Base-by-base conservation (phyloP, 2,888 invertebrate genomes). In the Harpalus rubripes region DNA sequence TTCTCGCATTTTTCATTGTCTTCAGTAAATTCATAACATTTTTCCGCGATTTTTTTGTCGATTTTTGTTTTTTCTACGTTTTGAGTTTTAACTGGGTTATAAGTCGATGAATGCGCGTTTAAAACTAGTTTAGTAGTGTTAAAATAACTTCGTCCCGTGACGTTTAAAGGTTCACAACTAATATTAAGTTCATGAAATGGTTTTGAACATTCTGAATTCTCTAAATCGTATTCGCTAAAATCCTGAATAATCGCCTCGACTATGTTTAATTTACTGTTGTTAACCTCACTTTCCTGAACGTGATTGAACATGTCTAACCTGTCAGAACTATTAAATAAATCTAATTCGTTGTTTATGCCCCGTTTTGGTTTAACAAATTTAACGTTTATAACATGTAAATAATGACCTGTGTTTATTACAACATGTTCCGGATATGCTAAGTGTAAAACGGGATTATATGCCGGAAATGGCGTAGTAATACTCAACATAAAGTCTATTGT, bases 401-500 rank as follows among this genome's bases (percentile, higher is more conserved):
- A 91, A 87, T 91, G 91, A 72, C 91, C 91, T 12, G 91, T 91
- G 86, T 91, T 91, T 81, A 91, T 90, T 12, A 91, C 91, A 86
- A 91, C 87, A 87, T 91, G 90, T 86, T 91, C 90, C 8, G 91
- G 91, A 87, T 89, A 91, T 8, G 91, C 90, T 68, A 91, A 86
- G 68, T 91, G 91, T 81, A 91, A 89, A 83, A 89, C 87, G 2
- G 91, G 91, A 86, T 91, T 90, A 86, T 91, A 91, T 12, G 85
- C 86, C 32, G 96, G 97, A 88, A 95, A 96, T 78, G 97, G 96
- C 65, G 96, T 95, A n/a, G 96, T 96, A 88, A 97, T 95, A 89
- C 97, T 96, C 90, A 98, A 97, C 90, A 96, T 96, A 87, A 97
- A 97, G 91, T 98, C 98, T 87, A 98, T 95, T 72, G 98, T 97